Evolutionary conservation across 2,888 invertebrate species (phyloP).

Genomic region (Drosophila koepferae): DNA sequence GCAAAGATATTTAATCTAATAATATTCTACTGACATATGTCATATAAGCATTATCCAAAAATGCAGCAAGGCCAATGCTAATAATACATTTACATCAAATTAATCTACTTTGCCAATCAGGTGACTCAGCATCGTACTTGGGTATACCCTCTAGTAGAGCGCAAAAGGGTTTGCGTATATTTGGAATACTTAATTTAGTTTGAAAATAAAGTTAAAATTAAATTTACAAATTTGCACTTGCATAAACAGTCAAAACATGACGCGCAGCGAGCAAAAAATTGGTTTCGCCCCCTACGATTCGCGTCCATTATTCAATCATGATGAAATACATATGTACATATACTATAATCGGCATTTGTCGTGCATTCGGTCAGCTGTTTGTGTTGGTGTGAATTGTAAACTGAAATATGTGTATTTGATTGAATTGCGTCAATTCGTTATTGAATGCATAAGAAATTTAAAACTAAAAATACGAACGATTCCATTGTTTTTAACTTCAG

Average conservation of each 20-base stretch:
- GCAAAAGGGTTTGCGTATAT: neutral
- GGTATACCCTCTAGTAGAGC: neutral
- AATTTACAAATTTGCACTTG: neutral
- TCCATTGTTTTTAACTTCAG: constrained; percentile 32
- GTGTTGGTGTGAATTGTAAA: neutral
- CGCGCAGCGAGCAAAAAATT: neutral
- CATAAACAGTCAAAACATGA: neutral
- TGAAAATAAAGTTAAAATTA: neutral
- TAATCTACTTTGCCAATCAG: neutral
- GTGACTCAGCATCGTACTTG: neutral
- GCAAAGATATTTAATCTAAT: neutral
- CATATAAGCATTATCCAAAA: neutral
- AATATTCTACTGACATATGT: neutral
- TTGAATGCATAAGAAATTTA: neutral
- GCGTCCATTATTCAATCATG: constrained; percentile 6
- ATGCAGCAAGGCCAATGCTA: constrained; percentile 6
- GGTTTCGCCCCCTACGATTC: neutral
- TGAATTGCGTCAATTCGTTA: neutral
- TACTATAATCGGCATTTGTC: neutral
- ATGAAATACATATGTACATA: no score
- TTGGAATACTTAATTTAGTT: neutral
- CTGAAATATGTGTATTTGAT: neutral
- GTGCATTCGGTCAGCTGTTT: neutral
- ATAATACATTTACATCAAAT: neutral
- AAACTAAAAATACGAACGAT: neutral